Evolutionary conservation across 1,140 invertebrate species (phyloP), one percentile per base, ranked within the genome.

Genomic region (Hyles euphorbiae): DNA sequence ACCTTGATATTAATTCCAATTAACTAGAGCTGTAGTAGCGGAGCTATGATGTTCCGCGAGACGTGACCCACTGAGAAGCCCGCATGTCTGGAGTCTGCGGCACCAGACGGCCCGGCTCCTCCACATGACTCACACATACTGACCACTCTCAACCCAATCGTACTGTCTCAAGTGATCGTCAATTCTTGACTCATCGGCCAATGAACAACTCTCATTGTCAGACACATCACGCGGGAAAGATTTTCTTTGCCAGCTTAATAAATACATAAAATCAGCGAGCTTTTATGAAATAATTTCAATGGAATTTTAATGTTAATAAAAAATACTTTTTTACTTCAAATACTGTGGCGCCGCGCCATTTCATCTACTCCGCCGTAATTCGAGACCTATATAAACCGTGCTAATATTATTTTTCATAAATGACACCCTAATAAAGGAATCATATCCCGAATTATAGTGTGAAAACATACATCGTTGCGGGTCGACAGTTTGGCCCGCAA

Each of bases 381-480:
- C 36, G 53, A 54, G 40, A 54, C 43, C 34, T 54, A 54, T 44
- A 22, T 22, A 22, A 22, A 22, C 22, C 22, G 22, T 22, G 40
- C 11, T 54, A 44, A 51, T 44, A 54, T 34, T 54, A 7, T 45
- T 54, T 43, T 56, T 36, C 46, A 58, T 44, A 56, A 56, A 61
- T 61, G 57, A 51, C 48, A n/a, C 32, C 22, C 40, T 56, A 70
- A 70, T 75, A 85, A 84, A 81, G 69, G 67, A 78, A 78, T 76
- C 60, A 75, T 62, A 69, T 60, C 59, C 56, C 67, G 62, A 72
- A 86, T 87, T 78, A 86, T 65, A 74, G 74, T 81, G 84, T 87
- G 80, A 87, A 85, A 73, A 67, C 77, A 87, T 87, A 85, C 74
- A 86, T 84, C 78, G 73, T 80, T 60, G 53, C 69, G 58, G 68